Percentiles rank a stretch among this genome's conserved stretches.
These are phyloP conservation scores for Capricornis sumatraensis DNA, from an alignment of 2,113 vertebrate species.

Conservation along the genomic window DNA sequence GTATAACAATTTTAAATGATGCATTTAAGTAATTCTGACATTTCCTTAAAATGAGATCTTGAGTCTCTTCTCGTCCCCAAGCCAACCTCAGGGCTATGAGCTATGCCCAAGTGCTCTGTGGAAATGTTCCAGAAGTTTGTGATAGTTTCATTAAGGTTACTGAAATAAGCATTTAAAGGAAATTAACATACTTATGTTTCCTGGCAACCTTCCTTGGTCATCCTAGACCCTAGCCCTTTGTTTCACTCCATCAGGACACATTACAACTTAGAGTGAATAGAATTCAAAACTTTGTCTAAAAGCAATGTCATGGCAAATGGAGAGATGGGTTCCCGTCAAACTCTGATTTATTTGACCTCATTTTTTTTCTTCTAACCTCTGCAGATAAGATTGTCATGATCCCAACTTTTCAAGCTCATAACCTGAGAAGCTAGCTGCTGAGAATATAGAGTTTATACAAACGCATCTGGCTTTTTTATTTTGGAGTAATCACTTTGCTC, in stretches of 20 bases:
- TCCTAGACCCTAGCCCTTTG: neutral
- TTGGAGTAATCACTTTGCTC: neutral
- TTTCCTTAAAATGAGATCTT: neutral
- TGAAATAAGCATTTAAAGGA: neutral
- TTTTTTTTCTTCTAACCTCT: neutral
- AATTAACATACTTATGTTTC: neutral
- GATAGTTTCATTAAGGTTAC: neutral
- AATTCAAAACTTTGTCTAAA: neutral
- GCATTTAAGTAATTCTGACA: neutral
- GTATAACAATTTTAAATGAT: neutral
- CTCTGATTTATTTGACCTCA: neutral
- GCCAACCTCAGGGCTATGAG: neutral
- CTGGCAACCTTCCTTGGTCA: neutral
- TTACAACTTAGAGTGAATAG: neutral
- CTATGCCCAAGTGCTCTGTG: neutral
- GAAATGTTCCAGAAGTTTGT: neutral
- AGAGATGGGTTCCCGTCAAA: neutral
- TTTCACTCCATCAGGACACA: neutral
- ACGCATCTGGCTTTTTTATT: neutral
- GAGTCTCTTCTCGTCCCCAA: neutral
- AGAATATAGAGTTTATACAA: neutral
- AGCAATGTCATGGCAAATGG: neutral
- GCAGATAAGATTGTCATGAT: neutral
- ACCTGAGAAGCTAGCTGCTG: neutral
- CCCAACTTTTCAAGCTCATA: neutral